These are phyloP conservation scores for Drosophila neoperkinsi DNA, from an alignment of 2,888 invertebrate genomes.

Conservation along the genomic window DNA sequence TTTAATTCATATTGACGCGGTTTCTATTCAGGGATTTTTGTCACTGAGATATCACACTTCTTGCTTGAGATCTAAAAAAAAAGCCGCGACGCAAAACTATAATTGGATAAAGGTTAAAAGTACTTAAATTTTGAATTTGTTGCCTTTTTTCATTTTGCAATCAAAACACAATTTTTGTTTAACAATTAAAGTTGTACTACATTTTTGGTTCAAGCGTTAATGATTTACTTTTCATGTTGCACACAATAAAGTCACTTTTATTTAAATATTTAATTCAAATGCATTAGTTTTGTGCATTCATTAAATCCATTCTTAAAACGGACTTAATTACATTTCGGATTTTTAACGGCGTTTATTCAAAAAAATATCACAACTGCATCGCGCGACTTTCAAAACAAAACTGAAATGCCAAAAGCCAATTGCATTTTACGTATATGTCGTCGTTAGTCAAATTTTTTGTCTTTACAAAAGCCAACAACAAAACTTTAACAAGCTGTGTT, in stretches of 20 bases:
- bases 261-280: neutral
- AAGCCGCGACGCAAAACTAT: neutral
- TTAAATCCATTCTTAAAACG: neutral
- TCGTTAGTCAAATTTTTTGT: constrained; percentile 25
- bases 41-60: neutral
- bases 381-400: constrained; percentile 61
- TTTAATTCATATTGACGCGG: constrained; percentile 36
- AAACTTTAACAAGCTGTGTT: constrained; percentile 38
- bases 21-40: neutral
- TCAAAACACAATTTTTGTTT: neutral
- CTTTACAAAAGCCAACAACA: constrained; percentile 56
- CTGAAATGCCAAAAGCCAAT: constrained; percentile 51
- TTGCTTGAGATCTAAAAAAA: neutral
- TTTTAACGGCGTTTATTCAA: constrained; percentile 3
- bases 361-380: constrained; percentile 52
- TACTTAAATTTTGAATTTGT: neutral
- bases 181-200: neutral
- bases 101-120: neutral
- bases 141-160: neutral
- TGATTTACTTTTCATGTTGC: neutral
- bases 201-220: neutral
- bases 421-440: constrained; percentile 47
- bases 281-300: neutral
- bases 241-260: neutral
- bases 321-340: neutral